These are phyloP conservation scores for Apodemus sylvaticus DNA, from an alignment of 2,113 vertebrate species.

Conservation along the genomic window DNA sequence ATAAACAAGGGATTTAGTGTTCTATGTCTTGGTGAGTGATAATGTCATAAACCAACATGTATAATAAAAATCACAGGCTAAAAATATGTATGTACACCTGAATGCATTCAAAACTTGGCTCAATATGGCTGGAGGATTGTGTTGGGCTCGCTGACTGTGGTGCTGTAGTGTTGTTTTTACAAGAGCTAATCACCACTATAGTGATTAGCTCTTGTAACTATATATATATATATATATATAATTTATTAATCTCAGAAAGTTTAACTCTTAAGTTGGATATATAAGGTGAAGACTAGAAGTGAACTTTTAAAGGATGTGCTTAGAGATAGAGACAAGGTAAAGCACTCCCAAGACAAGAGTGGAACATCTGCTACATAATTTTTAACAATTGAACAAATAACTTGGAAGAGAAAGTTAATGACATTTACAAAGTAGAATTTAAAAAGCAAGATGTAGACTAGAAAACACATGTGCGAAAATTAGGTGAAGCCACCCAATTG, in stretches of 20 bases:
- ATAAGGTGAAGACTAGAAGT: background rate
- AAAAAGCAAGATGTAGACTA: background rate
- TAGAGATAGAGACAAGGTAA: background rate
- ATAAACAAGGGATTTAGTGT: background rate
- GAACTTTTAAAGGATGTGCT: background rate
- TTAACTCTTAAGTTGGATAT: background rate
- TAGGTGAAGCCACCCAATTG: background rate
- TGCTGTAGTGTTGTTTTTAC: background rate
- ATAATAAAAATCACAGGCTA: background rate
- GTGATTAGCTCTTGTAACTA: background rate
- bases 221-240: background rate
- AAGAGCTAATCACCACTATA: background rate
- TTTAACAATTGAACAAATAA: slow-evolving; percentile 6
- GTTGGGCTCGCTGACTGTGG: background rate
- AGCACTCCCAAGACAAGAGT: background rate
- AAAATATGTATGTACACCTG: background rate
- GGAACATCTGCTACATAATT: background rate
- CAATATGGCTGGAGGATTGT: background rate
- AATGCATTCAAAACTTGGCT: background rate
- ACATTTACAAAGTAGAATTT: slow-evolving; percentile 1
- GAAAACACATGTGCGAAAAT: background rate
- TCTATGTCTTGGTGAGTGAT: background rate
- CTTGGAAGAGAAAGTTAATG: slow-evolving; percentile 13
- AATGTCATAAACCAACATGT: background rate
- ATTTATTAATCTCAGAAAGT: background rate